Percentiles rank a stretch among this genome's conserved stretches.
These are phyloP conservation scores for Eurypyga helias DNA, from an alignment of 2,113 vertebrate species.

Conservation along the genomic window DNA sequence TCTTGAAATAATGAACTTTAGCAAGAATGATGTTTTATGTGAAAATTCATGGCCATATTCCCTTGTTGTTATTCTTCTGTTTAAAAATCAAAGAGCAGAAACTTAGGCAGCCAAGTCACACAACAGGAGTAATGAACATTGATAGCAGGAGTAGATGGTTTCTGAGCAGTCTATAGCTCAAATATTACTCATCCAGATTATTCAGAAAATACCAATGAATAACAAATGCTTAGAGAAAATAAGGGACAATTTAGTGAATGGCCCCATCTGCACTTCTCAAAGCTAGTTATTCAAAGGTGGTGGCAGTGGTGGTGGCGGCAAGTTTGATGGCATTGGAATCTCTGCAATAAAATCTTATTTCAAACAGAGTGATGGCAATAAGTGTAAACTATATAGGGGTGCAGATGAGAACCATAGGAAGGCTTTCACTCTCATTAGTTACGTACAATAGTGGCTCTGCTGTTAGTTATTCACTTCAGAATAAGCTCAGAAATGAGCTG, in stretches of 20 bases:
- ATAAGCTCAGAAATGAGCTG: background rate
- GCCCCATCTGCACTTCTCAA: background rate
- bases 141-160: background rate
- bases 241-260: background rate
- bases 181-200: conserved; percentile 20
- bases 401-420: conserved; percentile 14
- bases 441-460: background rate
- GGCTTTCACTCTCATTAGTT: background rate
- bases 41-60: background rate
- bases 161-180: background rate
- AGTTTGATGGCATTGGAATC: background rate
- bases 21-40: background rate
- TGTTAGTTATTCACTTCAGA: background rate
- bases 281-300: background rate
- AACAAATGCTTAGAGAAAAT: conserved; percentile 28
- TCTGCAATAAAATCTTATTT: conserved; percentile 16
- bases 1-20: background rate
- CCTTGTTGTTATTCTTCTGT: background rate
- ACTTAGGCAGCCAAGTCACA: background rate
- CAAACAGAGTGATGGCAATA: background rate
- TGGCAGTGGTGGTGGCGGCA: background rate
- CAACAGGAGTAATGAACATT: conserved; percentile 22
- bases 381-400: background rate
- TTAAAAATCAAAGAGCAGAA: conserved; percentile 26
- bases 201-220: conserved; percentile 44